Percentiles rank a stretch among this genome's conserved stretches.
Conservation (phyloP, 2,113 vertebrate genomes). For the Gymnarchus niloticus region DNA sequence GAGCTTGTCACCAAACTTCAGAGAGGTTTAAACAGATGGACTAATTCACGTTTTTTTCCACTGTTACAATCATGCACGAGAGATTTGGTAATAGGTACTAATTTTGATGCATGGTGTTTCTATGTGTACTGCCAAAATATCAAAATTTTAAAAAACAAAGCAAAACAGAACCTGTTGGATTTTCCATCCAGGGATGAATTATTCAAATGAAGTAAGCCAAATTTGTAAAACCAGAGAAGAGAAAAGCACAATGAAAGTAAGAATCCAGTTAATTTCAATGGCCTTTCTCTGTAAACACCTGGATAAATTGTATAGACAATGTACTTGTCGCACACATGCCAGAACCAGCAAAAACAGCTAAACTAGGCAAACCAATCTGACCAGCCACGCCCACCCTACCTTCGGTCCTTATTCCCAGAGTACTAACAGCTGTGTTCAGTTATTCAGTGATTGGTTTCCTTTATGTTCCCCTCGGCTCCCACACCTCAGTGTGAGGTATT, state of each 20-base stretch:
- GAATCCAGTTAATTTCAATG: not conserved
- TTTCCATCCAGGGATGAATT: no score
- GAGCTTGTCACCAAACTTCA: constrained; percentile 5
- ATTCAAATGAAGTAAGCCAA: no score
- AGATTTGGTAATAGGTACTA: not conserved
- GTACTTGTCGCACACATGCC: no score
- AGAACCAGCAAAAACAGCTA: no score
- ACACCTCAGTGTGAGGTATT: no score
- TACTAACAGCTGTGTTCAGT: no score
- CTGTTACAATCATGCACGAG: not conserved
- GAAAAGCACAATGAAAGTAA: not conserved
- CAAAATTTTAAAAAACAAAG: not conserved
- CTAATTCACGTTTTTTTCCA: not conserved
- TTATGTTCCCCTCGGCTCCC: no score
- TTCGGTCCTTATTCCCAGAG: no score
- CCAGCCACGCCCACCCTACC: no score
- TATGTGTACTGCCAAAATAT: not conserved
- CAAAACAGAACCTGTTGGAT: not conserved
- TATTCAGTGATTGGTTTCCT: no score
- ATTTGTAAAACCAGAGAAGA: no score
- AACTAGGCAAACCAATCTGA: no score
- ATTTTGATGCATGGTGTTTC: not conserved
- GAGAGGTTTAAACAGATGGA: not conserved
- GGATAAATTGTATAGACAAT: not conserved
- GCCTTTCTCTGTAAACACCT: not conserved